These are phyloP conservation scores for Pelobates fuscus DNA, from an alignment of 2,113 vertebrate species.

Conservation along the genomic window DNA sequence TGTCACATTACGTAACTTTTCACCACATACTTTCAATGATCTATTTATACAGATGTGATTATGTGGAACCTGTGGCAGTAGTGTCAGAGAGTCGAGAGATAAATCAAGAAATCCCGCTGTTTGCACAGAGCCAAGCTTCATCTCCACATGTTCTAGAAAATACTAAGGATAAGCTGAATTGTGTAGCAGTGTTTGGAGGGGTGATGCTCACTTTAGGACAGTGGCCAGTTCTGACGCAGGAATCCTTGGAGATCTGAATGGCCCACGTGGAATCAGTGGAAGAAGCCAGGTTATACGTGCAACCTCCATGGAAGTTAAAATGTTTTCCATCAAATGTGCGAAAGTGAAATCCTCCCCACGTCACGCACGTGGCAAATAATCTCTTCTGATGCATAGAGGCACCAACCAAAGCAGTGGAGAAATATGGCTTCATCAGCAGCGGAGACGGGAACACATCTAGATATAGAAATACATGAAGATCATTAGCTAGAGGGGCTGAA, in stretches of 20 bases:
- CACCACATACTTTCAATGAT: no score
- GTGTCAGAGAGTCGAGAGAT: no score
- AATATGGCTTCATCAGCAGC: constrained; percentile 55
- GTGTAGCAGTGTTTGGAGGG: no score
- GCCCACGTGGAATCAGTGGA: constrained; percentile 80
- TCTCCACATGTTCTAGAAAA: no score
- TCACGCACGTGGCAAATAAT: constrained; percentile 73
- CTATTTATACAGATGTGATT: no score
- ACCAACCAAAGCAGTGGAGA: constrained; percentile 62
- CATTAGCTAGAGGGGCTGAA: neutral
- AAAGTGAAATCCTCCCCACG: constrained; percentile 83
- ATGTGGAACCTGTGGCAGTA: no score
- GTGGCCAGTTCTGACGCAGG: constrained; percentile 58
- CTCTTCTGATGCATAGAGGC: constrained; percentile 54
- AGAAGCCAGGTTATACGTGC: constrained; percentile 77
- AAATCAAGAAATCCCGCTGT: no score
- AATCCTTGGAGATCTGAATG: constrained; percentile 62
- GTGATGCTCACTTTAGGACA: constrained; percentile 69
- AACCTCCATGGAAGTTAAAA: constrained; percentile 79
- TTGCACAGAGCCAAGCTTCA: no score
- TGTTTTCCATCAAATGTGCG: constrained; percentile 83
- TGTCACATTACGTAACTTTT: no score
- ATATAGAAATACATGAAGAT: neutral
- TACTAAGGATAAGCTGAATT: no score
- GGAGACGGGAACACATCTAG: constrained; percentile 31